Evolutionary conservation across 2,113 vertebrate species (phyloP).

Genomic region (Eurypyga helias): DNA sequence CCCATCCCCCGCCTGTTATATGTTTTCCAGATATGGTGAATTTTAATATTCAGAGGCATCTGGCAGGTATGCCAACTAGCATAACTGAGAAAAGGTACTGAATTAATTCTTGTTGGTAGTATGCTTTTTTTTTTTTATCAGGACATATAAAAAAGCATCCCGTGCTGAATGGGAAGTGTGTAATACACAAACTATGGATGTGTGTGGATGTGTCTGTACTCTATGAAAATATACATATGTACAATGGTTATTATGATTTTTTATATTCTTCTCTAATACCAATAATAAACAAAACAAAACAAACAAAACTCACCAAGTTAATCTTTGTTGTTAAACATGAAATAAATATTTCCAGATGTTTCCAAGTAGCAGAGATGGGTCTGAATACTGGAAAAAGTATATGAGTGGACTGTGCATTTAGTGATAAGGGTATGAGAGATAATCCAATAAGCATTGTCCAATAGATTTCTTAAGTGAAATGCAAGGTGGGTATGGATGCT

Average conservation of each 20-base stretch:
- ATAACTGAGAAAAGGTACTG: background rate
- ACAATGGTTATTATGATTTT: background rate
- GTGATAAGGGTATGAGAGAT: background rate
- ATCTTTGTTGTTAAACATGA: background rate
- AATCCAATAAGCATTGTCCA: background rate
- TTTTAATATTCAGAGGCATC: background rate
- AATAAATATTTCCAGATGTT: background rate
- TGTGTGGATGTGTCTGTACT: background rate
- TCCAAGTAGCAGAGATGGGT: background rate
- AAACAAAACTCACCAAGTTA: too few species aligned
- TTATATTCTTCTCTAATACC: background rate
- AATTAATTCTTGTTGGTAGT: background rate
- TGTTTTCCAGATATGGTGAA: background rate
- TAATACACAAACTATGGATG: background rate
- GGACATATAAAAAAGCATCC: accelerated
- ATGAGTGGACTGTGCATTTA: background rate
- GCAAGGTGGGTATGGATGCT: accelerated
- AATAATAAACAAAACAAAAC: background rate
- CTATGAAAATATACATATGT: background rate
- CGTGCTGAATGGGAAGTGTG: accelerated
- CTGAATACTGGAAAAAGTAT: background rate
- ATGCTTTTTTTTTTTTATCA: background rate
- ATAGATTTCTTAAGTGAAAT: background rate
- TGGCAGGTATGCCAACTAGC: background rate
- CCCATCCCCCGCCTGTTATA: accelerated